Conservation (phyloP, 2,113 vertebrate species). For the Sialia sialis region DNA sequence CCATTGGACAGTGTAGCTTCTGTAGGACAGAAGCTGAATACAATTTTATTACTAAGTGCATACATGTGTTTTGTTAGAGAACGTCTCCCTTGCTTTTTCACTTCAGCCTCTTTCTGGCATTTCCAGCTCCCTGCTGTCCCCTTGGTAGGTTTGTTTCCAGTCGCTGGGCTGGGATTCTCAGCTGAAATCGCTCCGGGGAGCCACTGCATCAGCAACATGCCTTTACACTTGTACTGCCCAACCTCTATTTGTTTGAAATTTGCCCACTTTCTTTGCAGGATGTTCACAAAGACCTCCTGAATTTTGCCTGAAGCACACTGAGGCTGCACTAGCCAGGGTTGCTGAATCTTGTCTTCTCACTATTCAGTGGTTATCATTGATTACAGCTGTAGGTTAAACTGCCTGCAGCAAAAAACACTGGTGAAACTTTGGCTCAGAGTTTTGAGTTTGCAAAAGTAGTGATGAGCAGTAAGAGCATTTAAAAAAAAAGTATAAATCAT, state of each 20-base stretch:
- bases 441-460: not conserved
- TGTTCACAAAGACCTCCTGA: not conserved
- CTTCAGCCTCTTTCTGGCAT: not conserved
- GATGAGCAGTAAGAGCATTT: not conserved
- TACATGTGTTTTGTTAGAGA: not conserved
- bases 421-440: not conserved
- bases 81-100: not conserved
- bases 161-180: not conserved
- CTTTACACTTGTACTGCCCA: not conserved
- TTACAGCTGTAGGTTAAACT: not conserved
- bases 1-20: not conserved
- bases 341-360: not conserved
- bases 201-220: not conserved
- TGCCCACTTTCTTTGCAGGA: not conserved
- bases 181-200: fast-evolving
- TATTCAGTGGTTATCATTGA: not conserved
- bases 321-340: not conserved
- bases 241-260: not conserved
- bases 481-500: not conserved
- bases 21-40: not conserved
- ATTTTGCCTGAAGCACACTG: not conserved
- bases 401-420: not conserved
- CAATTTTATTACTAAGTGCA: not conserved
- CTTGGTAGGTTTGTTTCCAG: not conserved
- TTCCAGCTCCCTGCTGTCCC: not conserved